Evolutionary conservation across 2,888 invertebrate species (phyloP).

Genomic region (Mamestra brassicae): DNA sequence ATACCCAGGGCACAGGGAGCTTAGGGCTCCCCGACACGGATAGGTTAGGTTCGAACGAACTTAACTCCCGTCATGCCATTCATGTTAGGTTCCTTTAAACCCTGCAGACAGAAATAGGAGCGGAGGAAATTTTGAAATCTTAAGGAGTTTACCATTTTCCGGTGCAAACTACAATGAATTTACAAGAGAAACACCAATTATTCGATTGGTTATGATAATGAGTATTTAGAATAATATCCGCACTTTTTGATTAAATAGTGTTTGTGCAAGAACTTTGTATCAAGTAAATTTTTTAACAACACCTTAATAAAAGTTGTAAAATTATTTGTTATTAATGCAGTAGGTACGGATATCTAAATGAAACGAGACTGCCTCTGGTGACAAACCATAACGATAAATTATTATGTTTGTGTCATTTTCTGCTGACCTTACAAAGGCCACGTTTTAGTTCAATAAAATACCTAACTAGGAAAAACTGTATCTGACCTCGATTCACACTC

Average conservation of each 20-base stretch:
- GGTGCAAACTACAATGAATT: too few species aligned
- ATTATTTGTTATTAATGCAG: background rate
- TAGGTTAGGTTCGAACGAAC: too few species aligned
- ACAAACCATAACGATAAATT: constrained; percentile 16
- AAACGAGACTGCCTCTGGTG: background rate
- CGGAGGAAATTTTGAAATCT: too few species aligned
- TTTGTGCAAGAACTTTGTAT: background rate
- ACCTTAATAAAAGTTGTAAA: background rate
- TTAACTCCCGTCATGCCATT: too few species aligned
- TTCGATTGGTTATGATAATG: too few species aligned
- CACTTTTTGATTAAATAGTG: background rate
- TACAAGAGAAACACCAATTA: too few species aligned
- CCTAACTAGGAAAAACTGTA: constrained; percentile 44
- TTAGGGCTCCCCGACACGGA: too few species aligned
- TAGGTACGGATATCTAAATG: background rate
- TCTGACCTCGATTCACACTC: constrained; percentile 39
- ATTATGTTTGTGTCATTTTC: constrained; percentile 8
- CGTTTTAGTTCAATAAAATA: constrained; percentile 25
- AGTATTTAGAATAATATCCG: background rate
- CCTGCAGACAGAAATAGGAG: too few species aligned
- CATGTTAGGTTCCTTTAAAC: too few species aligned
- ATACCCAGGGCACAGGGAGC: too few species aligned
- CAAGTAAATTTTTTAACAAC: background rate
- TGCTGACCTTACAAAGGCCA: constrained; percentile 30
- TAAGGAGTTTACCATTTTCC: too few species aligned